phyloP scores from a whole-genome alignment of 2,888 invertebrate species.

The Hyposoter dolosus region DNA sequence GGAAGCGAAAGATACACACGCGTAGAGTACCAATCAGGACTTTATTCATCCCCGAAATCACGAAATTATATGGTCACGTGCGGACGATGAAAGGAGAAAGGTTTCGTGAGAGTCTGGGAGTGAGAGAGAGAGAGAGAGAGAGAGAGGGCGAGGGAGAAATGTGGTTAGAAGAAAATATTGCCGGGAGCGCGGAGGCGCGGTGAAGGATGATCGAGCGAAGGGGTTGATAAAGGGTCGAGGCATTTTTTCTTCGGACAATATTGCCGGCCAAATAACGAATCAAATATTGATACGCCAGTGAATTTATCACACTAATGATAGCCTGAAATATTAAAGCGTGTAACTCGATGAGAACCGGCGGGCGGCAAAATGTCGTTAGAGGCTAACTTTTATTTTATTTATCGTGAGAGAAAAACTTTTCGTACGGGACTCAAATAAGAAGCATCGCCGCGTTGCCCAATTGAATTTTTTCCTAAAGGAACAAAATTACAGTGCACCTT shows the following conservation, averaged over 20 bases:
- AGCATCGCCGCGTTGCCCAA: neutral
- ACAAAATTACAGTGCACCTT: neutral
- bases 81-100: constrained; percentile 60
- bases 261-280: constrained; percentile 61
- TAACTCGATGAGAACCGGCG: constrained; percentile 10
- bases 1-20: constrained; percentile 27
- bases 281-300: constrained; percentile 55
- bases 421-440: neutral
- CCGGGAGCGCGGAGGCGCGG: constrained; percentile 13
- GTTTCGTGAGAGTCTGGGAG: constrained; percentile 6
- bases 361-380: neutral
- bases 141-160: neutral
- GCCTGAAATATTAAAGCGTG: constrained; percentile 16
- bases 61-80: constrained; percentile 78
- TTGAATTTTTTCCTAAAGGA: neutral
- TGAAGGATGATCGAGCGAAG: constrained; percentile 26
- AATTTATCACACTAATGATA: constrained; percentile 24
- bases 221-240: constrained; percentile 26
- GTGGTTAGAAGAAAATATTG: constrained; percentile 1
- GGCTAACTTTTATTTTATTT: neutral
- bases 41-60: constrained; percentile 78
- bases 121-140: neutral
- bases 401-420: constrained; percentile 24
- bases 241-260: constrained; percentile 1
- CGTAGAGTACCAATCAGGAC: constrained; percentile 77